phyloP scores from a whole-genome alignment of 2,113 vertebrate species.

The Amphiprion ocellaris region DNA sequence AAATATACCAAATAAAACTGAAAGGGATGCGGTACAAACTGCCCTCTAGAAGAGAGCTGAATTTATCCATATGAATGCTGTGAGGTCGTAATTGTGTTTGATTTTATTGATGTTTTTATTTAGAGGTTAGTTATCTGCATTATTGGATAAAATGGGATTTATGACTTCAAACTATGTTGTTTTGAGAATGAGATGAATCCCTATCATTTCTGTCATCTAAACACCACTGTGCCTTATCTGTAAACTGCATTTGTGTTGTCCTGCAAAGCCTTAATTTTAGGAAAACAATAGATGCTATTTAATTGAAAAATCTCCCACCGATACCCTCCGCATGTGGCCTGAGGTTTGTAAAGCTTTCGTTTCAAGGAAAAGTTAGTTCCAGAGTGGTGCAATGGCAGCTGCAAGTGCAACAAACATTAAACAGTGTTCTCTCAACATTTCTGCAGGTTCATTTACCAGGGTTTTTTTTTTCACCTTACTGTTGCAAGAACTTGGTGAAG shows the following conservation, averaged over 20 bases:
- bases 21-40: not conserved
- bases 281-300: not conserved
- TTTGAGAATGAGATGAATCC: not conserved
- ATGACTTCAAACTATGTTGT: constrained; percentile 6
- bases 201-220: not conserved
- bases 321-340: not conserved
- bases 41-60: not conserved
- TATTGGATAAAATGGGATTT: not conserved
- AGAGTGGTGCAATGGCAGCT: constrained; percentile 47
- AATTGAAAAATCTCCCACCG: not conserved
- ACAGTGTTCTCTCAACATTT: constrained; percentile 47
- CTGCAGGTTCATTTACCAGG: constrained; percentile 11
- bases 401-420: constrained; percentile 24
- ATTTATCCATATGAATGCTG: constrained; percentile 11
- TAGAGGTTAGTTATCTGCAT: not conserved
- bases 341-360: not conserved
- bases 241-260: not conserved
- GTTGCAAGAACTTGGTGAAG: constrained; percentile 5
- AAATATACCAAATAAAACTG: constrained; percentile 17
- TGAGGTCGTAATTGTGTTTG: not conserved
- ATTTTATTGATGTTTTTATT: not conserved
- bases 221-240: constrained; percentile 39
- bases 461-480: not conserved
- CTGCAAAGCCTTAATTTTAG: not conserved
- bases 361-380: not conserved